phyloP scores from a whole-genome alignment of 2,113 vertebrate species.

The Aegotheles bennettii region DNA sequence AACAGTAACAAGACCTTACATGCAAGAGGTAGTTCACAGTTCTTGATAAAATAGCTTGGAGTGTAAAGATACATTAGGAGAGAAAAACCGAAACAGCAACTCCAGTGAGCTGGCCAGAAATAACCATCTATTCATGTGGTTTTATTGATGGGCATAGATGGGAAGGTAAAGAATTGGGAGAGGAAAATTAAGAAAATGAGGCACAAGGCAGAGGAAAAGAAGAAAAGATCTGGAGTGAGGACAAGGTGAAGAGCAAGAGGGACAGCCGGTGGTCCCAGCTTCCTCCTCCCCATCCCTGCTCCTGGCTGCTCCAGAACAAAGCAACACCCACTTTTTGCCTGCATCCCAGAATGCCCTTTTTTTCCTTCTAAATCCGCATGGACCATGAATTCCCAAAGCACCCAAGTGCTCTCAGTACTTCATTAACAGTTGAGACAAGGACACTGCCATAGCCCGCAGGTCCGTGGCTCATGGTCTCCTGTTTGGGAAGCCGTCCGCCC shows the following conservation, averaged over 20 bases:
- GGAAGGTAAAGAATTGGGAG: background rate
- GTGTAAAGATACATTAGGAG: background rate
- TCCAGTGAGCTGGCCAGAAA: background rate
- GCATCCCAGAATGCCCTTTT: background rate
- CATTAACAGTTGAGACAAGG: background rate
- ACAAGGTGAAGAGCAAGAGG: background rate
- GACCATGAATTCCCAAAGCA: background rate
- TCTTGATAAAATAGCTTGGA: background rate
- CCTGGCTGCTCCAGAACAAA: background rate
- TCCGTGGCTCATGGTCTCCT: background rate
- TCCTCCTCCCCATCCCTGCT: accelerated
- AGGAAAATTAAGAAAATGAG: background rate
- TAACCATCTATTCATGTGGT: accelerated
- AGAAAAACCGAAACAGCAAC: background rate
- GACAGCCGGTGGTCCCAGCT: background rate
- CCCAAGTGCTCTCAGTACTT: background rate
- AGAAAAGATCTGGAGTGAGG: background rate
- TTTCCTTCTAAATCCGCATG: accelerated
- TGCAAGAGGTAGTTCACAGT: background rate
- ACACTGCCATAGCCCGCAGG: background rate
- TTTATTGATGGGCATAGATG: background rate
- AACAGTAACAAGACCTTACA: background rate
- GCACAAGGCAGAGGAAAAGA: background rate
- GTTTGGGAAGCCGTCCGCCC: background rate
- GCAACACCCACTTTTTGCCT: background rate